These are phyloP conservation scores for Coreoperca whiteheadi DNA, from an alignment of 2,113 vertebrate species.

Conservation along the genomic window DNA sequence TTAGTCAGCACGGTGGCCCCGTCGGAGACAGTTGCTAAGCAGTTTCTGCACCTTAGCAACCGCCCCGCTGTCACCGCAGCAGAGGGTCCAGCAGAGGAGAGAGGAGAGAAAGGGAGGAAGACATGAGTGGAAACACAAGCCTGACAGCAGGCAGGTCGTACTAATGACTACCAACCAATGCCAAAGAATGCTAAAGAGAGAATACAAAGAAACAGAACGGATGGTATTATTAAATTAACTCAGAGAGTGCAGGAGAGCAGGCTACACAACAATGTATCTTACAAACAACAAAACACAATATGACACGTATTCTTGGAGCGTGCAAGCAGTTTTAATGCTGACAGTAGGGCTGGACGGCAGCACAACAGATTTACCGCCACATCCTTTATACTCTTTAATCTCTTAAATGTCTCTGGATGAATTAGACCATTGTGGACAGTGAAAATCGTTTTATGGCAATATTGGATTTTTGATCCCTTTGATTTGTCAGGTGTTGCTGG, in stretches of 20 bases:
- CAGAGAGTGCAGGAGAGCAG: not conserved
- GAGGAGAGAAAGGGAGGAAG: constrained; percentile 18
- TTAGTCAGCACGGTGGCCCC: constrained; percentile 77
- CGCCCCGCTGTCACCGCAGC: constrained; percentile 62
- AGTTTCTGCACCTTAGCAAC: constrained; percentile 85
- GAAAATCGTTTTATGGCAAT: not conserved
- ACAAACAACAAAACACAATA: not conserved
- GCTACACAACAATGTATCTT: not conserved
- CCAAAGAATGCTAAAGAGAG: too few species aligned
- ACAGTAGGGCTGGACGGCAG: not conserved
- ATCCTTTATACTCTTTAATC: not conserved
- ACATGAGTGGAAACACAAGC: constrained; percentile 40
- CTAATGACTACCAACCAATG: too few species aligned
- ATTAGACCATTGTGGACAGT: not conserved
- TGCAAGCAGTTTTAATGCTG: not conserved
- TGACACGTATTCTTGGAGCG: too few species aligned
- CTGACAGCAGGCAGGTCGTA: constrained; percentile 16
- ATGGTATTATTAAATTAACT: not conserved
- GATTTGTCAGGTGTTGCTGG: too few species aligned
- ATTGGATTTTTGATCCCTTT: too few species aligned
- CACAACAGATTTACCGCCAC: not conserved
- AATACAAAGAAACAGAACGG: not conserved
- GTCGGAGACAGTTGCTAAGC: constrained; percentile 85
- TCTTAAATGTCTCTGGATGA: not conserved
- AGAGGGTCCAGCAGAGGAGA: constrained; percentile 38